These are phyloP conservation scores for Clistopyga incitator DNA, from an alignment of 2,888 invertebrate species.

Conservation along the genomic window DNA sequence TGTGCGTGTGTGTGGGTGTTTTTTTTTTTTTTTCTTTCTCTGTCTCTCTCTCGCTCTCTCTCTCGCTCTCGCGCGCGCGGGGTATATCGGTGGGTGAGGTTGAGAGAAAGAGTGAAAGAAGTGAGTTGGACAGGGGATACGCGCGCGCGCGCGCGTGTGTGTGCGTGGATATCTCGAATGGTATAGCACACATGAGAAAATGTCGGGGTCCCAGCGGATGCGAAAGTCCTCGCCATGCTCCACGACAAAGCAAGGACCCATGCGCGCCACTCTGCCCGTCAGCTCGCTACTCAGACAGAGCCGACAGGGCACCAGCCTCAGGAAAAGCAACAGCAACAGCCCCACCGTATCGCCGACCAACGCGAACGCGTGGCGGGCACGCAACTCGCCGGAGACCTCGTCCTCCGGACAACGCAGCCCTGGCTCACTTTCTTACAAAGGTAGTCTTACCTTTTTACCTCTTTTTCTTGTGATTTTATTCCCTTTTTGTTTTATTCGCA, in stretches of 20 bases:
- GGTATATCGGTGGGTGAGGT: too few species aligned
- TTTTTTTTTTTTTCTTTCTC: too few species aligned
- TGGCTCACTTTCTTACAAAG: slow-evolving; percentile 87
- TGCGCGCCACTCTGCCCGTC: slow-evolving; percentile 92
- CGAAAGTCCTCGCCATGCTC: slow-evolving; percentile 90
- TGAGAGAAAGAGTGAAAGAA: too few species aligned
- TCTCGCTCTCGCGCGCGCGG: too few species aligned
- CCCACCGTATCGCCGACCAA: slow-evolving; percentile 89
- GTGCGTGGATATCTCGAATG: slow-evolving; percentile 60
- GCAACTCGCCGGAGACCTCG: slow-evolving; percentile 88
- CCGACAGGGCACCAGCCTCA: slow-evolving; percentile 86
- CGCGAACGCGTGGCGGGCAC: slow-evolving; percentile 86
- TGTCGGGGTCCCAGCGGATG: slow-evolving; percentile 83
- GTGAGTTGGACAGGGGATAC: too few species aligned
- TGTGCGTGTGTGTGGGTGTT: too few species aligned
- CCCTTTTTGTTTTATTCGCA: too few species aligned
- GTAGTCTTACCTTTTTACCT: too few species aligned
- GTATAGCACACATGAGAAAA: slow-evolving; percentile 77
- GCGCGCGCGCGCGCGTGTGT: too few species aligned
- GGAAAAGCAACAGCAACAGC: slow-evolving; percentile 87
- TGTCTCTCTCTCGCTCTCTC: too few species aligned
- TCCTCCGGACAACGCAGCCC: slow-evolving; percentile 91
- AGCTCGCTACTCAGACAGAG: slow-evolving; percentile 89
- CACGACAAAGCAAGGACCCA: slow-evolving; percentile 87
- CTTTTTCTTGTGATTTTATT: not conserved